Conservation (phyloP, 2,797 vertebrate species). For the Hippopotamyrus pictus region DNA sequence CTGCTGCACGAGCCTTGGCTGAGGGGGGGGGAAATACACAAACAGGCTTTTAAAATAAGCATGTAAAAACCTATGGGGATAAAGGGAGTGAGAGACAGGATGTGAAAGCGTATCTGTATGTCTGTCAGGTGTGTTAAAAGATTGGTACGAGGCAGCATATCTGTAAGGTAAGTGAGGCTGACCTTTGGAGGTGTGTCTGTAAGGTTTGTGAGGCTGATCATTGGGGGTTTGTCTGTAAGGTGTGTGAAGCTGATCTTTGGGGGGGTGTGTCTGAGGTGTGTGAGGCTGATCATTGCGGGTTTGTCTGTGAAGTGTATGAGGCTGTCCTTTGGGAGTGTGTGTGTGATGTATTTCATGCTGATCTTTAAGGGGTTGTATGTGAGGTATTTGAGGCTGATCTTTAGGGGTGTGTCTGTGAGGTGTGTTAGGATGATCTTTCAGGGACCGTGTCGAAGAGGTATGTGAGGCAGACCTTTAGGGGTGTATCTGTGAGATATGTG, state of each 20-base stretch:
- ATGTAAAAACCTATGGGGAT: background rate
- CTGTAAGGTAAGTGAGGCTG: background rate
- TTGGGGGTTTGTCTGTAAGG: background rate
- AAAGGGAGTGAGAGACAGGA: background rate
- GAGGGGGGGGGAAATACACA: constrained; percentile 10
- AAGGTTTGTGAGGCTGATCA: background rate
- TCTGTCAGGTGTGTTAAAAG: background rate
- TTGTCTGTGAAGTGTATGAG: background rate
- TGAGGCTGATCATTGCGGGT: background rate
- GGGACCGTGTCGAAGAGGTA: background rate
- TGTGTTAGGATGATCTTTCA: background rate
- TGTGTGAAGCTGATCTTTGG: background rate
- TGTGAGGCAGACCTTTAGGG: constrained; percentile 71
- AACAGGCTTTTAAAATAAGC: background rate
- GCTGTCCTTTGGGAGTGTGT: background rate
- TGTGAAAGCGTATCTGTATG: background rate
- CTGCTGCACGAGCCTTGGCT: constrained; percentile 85
- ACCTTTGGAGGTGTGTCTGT: background rate
- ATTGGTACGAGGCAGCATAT: background rate
- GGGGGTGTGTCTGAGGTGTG: background rate
- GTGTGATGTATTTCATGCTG: background rate
- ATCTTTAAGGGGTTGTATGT: background rate
- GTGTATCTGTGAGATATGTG: background rate
- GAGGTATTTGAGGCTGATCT: background rate
- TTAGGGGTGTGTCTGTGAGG: background rate